phyloP scores from a whole-genome alignment of 2,888 invertebrate species.

The Pyrochroa serraticornis region DNA sequence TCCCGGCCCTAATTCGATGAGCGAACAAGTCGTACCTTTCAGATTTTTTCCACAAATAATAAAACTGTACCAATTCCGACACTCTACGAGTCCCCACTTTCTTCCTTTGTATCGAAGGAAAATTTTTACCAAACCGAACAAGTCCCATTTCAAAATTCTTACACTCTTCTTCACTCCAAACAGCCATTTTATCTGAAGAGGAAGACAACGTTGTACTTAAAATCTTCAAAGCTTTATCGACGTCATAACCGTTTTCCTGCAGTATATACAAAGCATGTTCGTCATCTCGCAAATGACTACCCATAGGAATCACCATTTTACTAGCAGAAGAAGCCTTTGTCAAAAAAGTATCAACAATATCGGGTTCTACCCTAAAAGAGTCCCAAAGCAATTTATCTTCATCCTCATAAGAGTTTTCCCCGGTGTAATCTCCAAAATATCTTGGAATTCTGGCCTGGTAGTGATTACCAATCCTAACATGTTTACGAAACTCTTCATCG shows the following conservation, averaged over 20 bases:
- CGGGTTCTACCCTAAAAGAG: conserved; percentile 17
- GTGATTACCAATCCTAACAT: conserved; percentile 26
- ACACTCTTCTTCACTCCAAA: conserved; percentile 29
- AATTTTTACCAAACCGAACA: conserved; percentile 24
- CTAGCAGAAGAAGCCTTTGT: conserved; percentile 8
- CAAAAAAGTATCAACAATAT: conserved; percentile 20
- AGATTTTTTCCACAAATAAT: conserved; percentile 29
- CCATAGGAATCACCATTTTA: conserved; percentile 21
- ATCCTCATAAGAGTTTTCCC: neutral
- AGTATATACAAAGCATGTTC: conserved; percentile 24
- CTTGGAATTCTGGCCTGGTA: conserved; percentile 29
- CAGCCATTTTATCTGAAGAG: neutral
- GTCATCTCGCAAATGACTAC: conserved; percentile 21
- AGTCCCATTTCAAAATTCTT: conserved; percentile 24
- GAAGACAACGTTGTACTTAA: conserved; percentile 2
- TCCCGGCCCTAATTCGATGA: conserved; percentile 16
- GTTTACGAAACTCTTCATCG: conserved; percentile 16
- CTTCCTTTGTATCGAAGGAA: conserved; percentile 23
- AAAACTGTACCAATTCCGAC: conserved; percentile 29
- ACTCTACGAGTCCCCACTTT: conserved; percentile 4
- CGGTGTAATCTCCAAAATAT: conserved; percentile 4
- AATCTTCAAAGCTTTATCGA: conserved; percentile 11
- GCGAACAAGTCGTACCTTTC: conserved; percentile 28
- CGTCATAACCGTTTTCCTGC: conserved; percentile 17
- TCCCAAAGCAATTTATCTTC: conserved; percentile 23